phyloP scores from a whole-genome alignment of 2,888 invertebrate species.

The Macropis europaea region DNA sequence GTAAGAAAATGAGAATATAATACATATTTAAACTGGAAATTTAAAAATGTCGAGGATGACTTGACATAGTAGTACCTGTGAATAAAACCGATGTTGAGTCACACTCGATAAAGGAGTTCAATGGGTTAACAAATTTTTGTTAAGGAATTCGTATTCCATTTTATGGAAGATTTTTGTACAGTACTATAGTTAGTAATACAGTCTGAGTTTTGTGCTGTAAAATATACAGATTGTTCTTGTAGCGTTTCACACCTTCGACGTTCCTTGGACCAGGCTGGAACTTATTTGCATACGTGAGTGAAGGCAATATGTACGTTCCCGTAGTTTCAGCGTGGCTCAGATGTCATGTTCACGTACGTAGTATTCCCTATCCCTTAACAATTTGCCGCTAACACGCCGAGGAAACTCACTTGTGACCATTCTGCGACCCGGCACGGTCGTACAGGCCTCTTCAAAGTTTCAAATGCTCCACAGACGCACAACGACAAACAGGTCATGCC shows the following conservation, averaged over 20 bases:
- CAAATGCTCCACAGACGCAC: constrained; percentile 30
- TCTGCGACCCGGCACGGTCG: constrained; percentile 41
- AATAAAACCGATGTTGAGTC: no score
- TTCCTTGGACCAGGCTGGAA: constrained; percentile 45
- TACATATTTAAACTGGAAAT: no score
- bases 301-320: constrained; percentile 52
- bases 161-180: no score
- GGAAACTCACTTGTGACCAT: constrained; percentile 60
- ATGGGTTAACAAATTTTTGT: neutral
- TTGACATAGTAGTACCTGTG: no score
- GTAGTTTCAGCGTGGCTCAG: constrained; percentile 47
- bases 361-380: constrained; percentile 78
- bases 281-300: constrained; percentile 72
- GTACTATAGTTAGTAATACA: no score
- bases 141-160: no score
- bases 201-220: neutral
- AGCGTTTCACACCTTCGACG: constrained; percentile 27
- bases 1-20: no score
- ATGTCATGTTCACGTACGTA: constrained; percentile 67
- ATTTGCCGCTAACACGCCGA: constrained; percentile 74
- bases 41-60: no score
- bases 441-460: constrained; percentile 63
- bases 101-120: no score
- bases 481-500: constrained; percentile 18
- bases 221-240: constrained; percentile 7